Evolutionary conservation across 37 sponge, comb jelly and placozoan species (phyloP).

Genomic region (Geodia barretti): DNA sequence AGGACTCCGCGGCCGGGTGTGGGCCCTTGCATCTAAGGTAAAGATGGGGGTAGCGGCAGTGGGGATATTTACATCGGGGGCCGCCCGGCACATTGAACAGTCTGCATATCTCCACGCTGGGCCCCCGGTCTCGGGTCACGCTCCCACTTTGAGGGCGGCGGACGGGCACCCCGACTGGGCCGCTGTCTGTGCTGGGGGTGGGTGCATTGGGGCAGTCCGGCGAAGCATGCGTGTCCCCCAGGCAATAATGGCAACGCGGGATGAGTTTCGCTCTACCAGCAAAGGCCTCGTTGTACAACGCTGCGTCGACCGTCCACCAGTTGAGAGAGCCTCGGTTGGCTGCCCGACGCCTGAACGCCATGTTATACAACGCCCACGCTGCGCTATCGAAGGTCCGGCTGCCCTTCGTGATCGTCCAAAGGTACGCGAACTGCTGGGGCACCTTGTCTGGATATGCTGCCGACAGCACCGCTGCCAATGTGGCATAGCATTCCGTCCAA

Average conservation of each 20-base stretch:
- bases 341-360: slow-evolving; percentile 8
- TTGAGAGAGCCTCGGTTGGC: not conserved
- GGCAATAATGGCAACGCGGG: slow-evolving; percentile 1
- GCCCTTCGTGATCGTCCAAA: not conserved
- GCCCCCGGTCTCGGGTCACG: not conserved
- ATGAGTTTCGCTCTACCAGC: not conserved
- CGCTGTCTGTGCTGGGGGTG: not conserved
- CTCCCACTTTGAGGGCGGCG: not conserved
- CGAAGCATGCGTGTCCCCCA: not conserved
- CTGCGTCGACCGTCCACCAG: not conserved
- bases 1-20: not conserved
- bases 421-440: slow-evolving; percentile 7
- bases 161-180: not conserved
- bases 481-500: slow-evolving; percentile 16
- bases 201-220: not conserved
- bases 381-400: not conserved
- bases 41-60: not conserved
- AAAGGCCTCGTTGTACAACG: not conserved
- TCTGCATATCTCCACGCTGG: not conserved
- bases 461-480: slow-evolving; percentile 1
- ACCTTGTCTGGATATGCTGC: not conserved
- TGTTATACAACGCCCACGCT: slow-evolving; percentile 1
- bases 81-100: not conserved
- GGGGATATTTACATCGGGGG: not conserved
- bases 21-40: not conserved